phyloP scores from a whole-genome alignment of 2,797 vertebrate genomes.

The Lepus oiostolus region DNA sequence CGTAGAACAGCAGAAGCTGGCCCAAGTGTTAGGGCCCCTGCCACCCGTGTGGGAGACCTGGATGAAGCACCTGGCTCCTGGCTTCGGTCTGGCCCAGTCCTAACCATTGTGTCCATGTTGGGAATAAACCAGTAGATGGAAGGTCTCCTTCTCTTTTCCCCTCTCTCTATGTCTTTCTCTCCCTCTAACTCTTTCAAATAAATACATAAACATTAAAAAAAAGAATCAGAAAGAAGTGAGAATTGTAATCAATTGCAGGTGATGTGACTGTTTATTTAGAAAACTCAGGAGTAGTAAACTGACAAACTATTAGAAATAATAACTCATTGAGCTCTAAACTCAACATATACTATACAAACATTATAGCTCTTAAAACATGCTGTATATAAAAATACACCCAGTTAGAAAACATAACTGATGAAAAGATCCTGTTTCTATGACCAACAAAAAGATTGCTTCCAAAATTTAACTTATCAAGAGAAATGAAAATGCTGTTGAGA shows the following conservation, averaged over 20 bases:
- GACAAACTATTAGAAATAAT: conserved; percentile 14
- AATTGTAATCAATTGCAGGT: conserved; percentile 25
- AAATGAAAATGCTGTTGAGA: conserved; percentile 54
- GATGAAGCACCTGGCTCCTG: no score
- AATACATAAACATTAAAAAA: neutral
- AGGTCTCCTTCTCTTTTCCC: no score
- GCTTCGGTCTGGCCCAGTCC: no score
- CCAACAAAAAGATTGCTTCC: conserved; percentile 38
- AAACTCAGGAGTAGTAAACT: conserved; percentile 51
- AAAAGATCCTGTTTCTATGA: conserved; percentile 46
- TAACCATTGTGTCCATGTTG: no score
- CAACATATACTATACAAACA: neutral
- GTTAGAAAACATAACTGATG: conserved; percentile 48
- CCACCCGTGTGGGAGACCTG: no score
- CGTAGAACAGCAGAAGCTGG: no score
- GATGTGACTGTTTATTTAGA: conserved; percentile 7
- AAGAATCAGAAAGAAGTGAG: conserved; percentile 48
- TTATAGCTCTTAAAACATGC: neutral
- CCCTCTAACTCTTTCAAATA: no score
- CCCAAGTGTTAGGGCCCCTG: no score
- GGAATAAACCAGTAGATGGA: no score
- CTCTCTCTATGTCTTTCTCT: no score
- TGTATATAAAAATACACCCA: neutral
- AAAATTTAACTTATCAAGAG: conserved; percentile 51
- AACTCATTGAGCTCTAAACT: neutral